Evolutionary conservation across 2,113 vertebrate species (phyloP).

Genomic region (Percopsis transmontana): DNA sequence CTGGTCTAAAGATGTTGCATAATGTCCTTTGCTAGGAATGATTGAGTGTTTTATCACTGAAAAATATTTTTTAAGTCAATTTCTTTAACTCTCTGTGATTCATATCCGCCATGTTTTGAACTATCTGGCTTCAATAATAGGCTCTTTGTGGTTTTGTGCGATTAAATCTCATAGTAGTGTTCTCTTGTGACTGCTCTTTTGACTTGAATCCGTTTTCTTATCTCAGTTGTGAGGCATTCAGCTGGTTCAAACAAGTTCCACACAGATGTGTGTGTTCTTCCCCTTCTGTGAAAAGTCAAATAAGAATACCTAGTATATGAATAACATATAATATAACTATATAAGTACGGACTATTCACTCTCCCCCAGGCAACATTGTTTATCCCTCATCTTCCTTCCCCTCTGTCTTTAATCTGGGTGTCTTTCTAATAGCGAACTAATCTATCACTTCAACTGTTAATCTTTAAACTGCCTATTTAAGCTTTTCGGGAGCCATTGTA

Average conservation of each 20-base stretch:
- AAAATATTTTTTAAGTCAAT: too few relatives aligned
- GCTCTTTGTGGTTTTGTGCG: too few relatives aligned
- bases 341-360: neutral
- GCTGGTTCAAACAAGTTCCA: neutral
- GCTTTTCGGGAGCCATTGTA: slow-evolving; percentile 14
- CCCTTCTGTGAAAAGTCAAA: slow-evolving; percentile 1
- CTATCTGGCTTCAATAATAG: too few relatives aligned
- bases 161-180: too few relatives aligned
- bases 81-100: too few relatives aligned
- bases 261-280: neutral
- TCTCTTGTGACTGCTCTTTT: too few relatives aligned
- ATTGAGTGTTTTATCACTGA: too few relatives aligned
- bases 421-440: slow-evolving; percentile 55
- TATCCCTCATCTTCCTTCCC: slow-evolving; percentile 14
- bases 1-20: too few relatives aligned
- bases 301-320: neutral
- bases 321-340: neutral
- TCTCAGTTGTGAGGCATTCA: slow-evolving; percentile 9
- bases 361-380: slow-evolving; percentile 16
- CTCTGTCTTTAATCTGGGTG: slow-evolving; percentile 49
- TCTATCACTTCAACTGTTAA: slow-evolving; percentile 61
- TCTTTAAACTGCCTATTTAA: slow-evolving; percentile 38
- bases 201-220: neutral
- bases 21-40: too few relatives aligned
- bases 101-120: too few relatives aligned